Conservation (phyloP, 2,888 invertebrate species). For the Lepeophtheirus nordmannii region DNA sequence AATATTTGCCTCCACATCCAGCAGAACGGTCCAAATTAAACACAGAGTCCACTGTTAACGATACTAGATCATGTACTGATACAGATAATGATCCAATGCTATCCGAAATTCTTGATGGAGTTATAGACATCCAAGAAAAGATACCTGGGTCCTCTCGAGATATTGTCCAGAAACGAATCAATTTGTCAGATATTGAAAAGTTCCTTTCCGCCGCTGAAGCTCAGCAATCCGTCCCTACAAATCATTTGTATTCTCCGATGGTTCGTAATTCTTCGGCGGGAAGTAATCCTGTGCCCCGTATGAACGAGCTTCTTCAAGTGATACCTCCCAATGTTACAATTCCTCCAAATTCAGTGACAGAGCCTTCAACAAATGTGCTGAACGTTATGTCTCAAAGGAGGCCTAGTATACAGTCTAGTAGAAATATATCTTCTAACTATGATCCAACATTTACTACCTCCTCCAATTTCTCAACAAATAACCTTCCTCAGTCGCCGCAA, state of each 20-base stretch:
- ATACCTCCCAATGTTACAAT: slow-evolving; percentile 17
- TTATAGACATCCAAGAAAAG: slow-evolving; percentile 19
- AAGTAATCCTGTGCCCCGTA: slow-evolving; percentile 5
- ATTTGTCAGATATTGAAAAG: slow-evolving; percentile 16
- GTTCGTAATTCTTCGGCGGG: too few relatives aligned
- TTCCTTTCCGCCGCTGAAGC: slow-evolving; percentile 4
- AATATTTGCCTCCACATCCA: slow-evolving; percentile 18
- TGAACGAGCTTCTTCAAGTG: slow-evolving; percentile 16
- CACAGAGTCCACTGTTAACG: not conserved
- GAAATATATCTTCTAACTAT: not conserved
- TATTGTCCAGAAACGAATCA: not conserved
- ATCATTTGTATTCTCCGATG: not conserved
- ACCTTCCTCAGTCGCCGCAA: not conserved
- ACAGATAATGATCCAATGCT: slow-evolving; percentile 6
- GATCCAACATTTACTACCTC: not conserved
- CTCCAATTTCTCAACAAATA: not conserved
- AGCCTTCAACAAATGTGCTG: not conserved
- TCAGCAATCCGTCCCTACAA: not conserved
- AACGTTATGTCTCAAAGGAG: slow-evolving; percentile 7
- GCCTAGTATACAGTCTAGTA: not conserved
- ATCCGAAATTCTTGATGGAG: slow-evolving; percentile 15
- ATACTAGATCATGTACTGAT: too few relatives aligned
- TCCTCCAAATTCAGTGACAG: slow-evolving; percentile 10
- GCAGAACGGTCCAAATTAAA: slow-evolving; percentile 2
- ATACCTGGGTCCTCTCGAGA: not conserved